Conservation (phyloP, 2,113 vertebrate genomes). For the Promerops cafer region DNA sequence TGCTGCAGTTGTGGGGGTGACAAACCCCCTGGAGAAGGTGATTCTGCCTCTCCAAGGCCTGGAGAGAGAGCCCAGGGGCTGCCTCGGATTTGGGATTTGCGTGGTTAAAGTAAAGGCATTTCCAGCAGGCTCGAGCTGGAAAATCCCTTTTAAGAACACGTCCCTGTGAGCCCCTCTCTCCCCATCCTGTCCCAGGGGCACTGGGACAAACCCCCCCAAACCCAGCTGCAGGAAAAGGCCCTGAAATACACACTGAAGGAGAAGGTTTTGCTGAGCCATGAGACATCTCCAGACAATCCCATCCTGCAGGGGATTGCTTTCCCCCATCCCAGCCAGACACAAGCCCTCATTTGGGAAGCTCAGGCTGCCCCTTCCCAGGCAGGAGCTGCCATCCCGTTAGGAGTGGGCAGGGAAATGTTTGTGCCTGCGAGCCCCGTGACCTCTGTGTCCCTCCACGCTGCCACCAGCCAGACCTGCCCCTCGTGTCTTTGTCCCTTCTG, state of each 20-base stretch:
- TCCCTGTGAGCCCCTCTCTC: neutral
- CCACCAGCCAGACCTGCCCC: neutral
- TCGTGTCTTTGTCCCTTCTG: neutral
- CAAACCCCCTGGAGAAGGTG: neutral
- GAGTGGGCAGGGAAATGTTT: accelerated
- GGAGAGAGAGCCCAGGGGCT: neutral
- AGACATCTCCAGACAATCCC: neutral
- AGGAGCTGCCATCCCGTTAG: neutral
- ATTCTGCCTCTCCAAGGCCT: neutral
- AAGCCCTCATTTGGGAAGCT: neutral
- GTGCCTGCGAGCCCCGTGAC: neutral
- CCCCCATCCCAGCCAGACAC: neutral
- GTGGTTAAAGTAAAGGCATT: neutral
- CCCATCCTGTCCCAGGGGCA: neutral
- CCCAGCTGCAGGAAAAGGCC: neutral
- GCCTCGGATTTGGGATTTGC: neutral
- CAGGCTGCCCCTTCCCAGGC: neutral
- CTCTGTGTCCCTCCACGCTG: accelerated
- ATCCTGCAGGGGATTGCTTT: accelerated
- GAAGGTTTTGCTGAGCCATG: neutral
- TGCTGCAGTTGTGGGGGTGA: neutral
- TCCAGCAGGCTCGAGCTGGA: neutral
- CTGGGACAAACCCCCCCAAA: neutral
- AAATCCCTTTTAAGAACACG: neutral
- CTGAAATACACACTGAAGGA: neutral